phyloP scores from a whole-genome alignment of 2,797 vertebrate genomes.

The Nasua narica region DNA sequence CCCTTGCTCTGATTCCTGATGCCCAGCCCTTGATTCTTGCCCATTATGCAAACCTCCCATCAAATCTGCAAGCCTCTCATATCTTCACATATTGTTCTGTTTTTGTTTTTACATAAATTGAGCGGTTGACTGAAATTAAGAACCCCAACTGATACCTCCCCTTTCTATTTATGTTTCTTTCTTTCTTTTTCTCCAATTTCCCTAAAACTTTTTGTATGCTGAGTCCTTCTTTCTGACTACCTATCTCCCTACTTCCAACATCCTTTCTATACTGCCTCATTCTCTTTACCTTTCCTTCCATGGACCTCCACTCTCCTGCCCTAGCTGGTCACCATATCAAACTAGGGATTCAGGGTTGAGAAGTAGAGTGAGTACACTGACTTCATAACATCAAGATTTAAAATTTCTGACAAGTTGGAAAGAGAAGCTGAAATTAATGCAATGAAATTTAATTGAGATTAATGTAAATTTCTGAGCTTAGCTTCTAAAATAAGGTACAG shows the following conservation, averaged over 20 bases:
- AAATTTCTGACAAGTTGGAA: background rate
- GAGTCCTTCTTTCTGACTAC: background rate
- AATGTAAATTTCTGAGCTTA: background rate
- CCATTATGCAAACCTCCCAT: background rate
- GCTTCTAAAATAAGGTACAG: background rate
- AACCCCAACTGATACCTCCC: background rate
- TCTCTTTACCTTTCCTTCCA: background rate
- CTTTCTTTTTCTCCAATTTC: background rate
- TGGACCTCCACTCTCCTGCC: no score
- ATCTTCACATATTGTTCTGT: background rate
- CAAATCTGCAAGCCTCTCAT: background rate
- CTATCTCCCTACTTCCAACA: background rate
- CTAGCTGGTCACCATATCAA: background rate
- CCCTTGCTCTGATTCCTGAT: background rate
- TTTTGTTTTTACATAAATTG: background rate
- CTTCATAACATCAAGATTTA: background rate
- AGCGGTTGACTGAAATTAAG: background rate
- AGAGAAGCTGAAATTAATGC: background rate
- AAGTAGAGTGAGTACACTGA: background rate
- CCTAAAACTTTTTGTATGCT: background rate
- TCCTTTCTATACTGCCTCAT: background rate
- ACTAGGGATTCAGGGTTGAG: background rate
- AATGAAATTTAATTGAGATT: background rate
- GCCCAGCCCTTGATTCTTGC: background rate
- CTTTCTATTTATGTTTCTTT: background rate